These are phyloP conservation scores for Delphinus delphis DNA, from an alignment of 2,113 vertebrate species.

Conservation along the genomic window DNA sequence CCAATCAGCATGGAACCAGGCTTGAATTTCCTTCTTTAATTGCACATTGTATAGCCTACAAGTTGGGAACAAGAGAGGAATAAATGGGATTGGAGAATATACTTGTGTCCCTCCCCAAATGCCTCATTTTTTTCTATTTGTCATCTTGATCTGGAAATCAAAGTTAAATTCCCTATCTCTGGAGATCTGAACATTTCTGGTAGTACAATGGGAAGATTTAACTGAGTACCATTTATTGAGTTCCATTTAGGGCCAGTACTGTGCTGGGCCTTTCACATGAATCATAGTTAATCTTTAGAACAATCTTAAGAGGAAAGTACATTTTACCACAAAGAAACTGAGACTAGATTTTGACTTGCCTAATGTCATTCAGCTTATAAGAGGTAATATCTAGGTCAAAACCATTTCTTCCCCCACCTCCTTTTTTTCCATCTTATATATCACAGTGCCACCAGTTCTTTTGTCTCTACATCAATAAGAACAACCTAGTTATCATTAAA, in stretches of 20 bases:
- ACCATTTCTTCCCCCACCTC: not conserved
- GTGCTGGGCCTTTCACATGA: not conserved
- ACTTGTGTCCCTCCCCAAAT: not conserved
- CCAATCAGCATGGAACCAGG: not conserved
- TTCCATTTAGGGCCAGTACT: not conserved
- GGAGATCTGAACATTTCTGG: not conserved
- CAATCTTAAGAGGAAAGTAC: not conserved
- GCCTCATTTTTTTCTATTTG: not conserved
- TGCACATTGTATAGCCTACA: not conserved
- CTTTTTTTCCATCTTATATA: not conserved
- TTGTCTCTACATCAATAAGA: not conserved
- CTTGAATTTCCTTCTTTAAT: constrained; percentile 5
- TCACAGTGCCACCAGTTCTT: not conserved
- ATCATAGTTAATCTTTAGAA: not conserved
- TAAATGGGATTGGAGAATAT: not conserved
- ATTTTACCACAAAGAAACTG: constrained; percentile 9
- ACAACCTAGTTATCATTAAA: not conserved
- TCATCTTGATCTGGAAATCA: not conserved
- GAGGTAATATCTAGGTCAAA: not conserved
- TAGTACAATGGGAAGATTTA: not conserved
- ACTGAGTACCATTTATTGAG: not conserved
- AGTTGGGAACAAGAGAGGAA: not conserved
- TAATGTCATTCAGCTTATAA: not conserved
- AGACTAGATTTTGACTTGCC: not conserved
- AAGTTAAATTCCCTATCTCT: not conserved